Base-by-base conservation (phyloP, 2,113 vertebrate species). In the Cryptomyrus ogoouensis region DNA sequence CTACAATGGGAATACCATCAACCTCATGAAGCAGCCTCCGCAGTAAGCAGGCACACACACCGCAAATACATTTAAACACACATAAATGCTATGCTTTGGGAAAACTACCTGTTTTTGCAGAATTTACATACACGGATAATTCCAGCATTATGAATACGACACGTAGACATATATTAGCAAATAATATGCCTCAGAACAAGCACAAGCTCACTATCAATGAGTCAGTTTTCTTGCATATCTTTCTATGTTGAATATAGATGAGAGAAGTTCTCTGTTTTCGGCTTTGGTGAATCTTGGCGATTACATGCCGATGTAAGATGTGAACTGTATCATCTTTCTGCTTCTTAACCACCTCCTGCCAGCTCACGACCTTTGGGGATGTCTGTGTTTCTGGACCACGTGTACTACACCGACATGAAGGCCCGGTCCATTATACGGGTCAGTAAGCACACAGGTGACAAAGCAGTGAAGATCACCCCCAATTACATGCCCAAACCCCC, bases 401-500 rank as follows among this genome's bases (percentile, higher is more conserved):
- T 99, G 0, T 98, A 97, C 93, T 97, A 97, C 92, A 96, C 96
- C 42, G 96, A 97, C 13, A 89, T 93, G 50, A 95, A 92, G 86
- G 96, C 94, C 1, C 93, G 92, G 50, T 92, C 93, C 1, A 96
- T 99, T 91, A 96, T 94, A 93, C 95, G 94, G 94, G 93, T 96
- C 39, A 95, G 96, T 93, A 99, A 97, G 92, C 95, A 96, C 84
- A 96, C 95, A 0, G 97, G 97, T n/a, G 95, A 96, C n/a, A 88
- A 94, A n/a, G 46, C 93, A 7, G 93, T 95, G 77, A 95, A 92
- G 46, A 95, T 98, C 47, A 97, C 93, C 90, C 90, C 94, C 35
- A 94, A 94, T 53, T 90, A 91, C 42, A 94, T 96, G 62, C 89
- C 91, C 88, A 91, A 94, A 56, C 93, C 96, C 88, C 96, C 96